Evolutionary conservation across 2,113 vertebrate genomes (phyloP).

Genomic region (Callipepla squamata): DNA sequence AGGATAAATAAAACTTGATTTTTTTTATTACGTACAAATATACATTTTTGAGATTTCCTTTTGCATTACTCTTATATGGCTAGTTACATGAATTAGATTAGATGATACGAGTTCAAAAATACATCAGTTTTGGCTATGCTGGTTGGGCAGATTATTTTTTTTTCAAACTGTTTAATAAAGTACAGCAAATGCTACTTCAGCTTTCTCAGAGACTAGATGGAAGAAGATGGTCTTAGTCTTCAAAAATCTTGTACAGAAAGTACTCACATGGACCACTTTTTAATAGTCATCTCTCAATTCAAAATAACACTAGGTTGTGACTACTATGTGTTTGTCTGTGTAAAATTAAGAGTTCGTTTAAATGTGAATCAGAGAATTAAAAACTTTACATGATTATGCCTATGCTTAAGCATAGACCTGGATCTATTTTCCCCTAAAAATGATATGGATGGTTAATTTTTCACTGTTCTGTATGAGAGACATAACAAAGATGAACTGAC

Average conservation of each 20-base stretch:
- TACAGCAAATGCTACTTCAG: neutral
- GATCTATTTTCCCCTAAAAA: neutral
- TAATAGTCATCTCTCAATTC: neutral
- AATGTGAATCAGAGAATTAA: neutral
- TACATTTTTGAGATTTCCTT: neutral
- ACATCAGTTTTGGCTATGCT: neutral
- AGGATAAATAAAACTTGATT: neutral
- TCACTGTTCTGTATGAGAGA: neutral
- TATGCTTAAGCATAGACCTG: neutral
- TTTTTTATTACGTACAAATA: neutral
- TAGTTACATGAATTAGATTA: neutral
- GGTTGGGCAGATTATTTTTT: neutral
- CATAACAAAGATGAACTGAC: neutral
- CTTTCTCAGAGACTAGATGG: neutral
- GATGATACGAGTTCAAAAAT: neutral
- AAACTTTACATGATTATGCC: neutral
- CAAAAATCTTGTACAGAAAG: neutral
- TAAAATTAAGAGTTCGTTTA: neutral
- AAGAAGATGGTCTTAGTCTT: neutral
- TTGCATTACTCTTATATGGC: neutral
- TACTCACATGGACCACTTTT: neutral
- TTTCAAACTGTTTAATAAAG: neutral
- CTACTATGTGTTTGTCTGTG: rapidly evolving
- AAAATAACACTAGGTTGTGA: neutral
- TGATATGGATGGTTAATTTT: neutral